Evolutionary conservation across 1,140 invertebrate species (phyloP), one percentile per base, ranked within the genome.

Genomic region (Drosophila sp.): DNA sequence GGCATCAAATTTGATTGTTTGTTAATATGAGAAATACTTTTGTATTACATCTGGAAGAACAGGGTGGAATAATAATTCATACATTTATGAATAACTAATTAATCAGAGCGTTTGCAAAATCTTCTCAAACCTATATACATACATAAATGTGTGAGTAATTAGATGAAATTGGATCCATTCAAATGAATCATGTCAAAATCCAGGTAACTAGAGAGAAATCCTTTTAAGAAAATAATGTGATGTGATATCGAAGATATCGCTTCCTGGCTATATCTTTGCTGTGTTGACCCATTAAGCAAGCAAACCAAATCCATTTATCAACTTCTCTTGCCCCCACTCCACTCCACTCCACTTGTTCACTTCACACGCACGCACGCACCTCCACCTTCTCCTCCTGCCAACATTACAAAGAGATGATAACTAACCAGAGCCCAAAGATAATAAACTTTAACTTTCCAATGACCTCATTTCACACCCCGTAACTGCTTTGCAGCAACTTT

Each of bases 291-390:
- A 57, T 57, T 57, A 58, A 64, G 27, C 47, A 75, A 74, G 71
- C 71, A 75, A 75, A 27, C 70, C 63, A 67, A 75, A 66, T 56
- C 72, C 71, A 75, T 75, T 75, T 72, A 75, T 75, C 71, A 75
- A 75, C 72, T 64, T 47, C 62, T 35, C 54, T 58, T 32, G 7
- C 29, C 32, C 60, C 35, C 35, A 30, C 30, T 3, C 2, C 30
- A 30, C 30, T 30, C 4, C 70, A 40, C 50, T 10, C 2, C 41
- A 47, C 56, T 30, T 38, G 71, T 67, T 74, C 71, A 40, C 44
- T 60, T 25, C 60, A 63, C 60, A 50, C 44, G 44, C 44, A 50
- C 44, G 44, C 17, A 11, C 38, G 4, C 65, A 57, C 68, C 60
- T 71, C 30, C 47, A 5, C n/a, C n/a, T 6, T 5, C 56, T n/a